phyloP scores from a whole-genome alignment of 2,888 invertebrate species.

The Furcula furcula region DNA sequence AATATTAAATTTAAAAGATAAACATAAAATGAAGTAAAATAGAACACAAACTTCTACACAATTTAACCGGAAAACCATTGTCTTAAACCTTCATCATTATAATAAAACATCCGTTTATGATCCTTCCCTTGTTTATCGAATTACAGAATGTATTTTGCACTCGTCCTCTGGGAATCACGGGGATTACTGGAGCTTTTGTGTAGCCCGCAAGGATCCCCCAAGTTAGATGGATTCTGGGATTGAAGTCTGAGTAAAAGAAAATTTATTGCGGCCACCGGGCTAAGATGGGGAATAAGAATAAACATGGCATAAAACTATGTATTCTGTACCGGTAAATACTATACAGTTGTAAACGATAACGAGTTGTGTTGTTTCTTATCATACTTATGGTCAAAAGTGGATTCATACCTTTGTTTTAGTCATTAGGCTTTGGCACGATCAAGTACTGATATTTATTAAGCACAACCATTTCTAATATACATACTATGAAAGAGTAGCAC shows the following conservation, averaged over 20 bases:
- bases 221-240: slow-evolving; percentile 24
- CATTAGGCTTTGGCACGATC: no score
- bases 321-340: no score
- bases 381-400: no score
- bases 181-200: slow-evolving; percentile 25
- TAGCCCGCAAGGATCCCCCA: slow-evolving; percentile 29
- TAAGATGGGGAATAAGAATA: slow-evolving; percentile 14
- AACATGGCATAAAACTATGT: slow-evolving; percentile 17
- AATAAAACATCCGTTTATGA: slow-evolving; percentile 14
- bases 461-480: no score
- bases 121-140: slow-evolving; percentile 19
- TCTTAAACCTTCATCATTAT: background rate
- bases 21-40: no score
- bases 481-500: no score
- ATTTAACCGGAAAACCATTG: background rate
- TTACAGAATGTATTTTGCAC: slow-evolving; percentile 25
- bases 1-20: no score
- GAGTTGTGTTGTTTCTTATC: no score
- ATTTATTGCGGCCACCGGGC: slow-evolving; percentile 29
- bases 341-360: no score
- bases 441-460: no score
- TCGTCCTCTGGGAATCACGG: slow-evolving; percentile 20
- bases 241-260: slow-evolving; percentile 26
- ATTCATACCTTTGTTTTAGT: no score
- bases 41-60: no score